These are phyloP conservation scores for Arothron firmamentum DNA, from an alignment of 2,113 vertebrate species.

Conservation along the genomic window DNA sequence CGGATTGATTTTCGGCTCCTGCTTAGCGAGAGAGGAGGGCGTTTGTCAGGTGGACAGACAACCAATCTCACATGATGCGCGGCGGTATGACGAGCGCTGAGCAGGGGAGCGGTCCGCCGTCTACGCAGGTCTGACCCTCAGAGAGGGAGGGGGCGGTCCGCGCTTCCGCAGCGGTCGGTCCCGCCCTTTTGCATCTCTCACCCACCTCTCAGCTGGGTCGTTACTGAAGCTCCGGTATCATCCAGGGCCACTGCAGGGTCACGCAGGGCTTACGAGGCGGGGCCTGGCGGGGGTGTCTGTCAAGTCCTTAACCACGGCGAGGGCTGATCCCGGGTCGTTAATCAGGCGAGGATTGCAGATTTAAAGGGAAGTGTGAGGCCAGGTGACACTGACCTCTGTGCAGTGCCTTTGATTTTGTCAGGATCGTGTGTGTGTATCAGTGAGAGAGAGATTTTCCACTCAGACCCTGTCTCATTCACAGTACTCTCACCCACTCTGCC, in stretches of 20 bases:
- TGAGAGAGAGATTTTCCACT: conserved; percentile 78
- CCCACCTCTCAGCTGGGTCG: conserved; percentile 65
- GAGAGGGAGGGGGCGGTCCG: neutral
- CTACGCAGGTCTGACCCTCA: too few species aligned
- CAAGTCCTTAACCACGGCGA: conserved; percentile 87
- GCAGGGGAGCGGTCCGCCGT: conserved; percentile 18
- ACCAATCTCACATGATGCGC: conserved; percentile 71
- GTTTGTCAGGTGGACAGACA: conserved; percentile 75
- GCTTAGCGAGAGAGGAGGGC: conserved; percentile 60
- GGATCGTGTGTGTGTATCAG: conserved; percentile 74
- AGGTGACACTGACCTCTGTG: conserved; percentile 85
- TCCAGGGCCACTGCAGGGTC: conserved; percentile 83
- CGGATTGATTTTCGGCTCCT: conserved; percentile 74
- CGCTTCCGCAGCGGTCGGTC: neutral
- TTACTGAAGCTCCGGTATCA: conserved; percentile 77
- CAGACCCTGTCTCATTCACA: conserved; percentile 95
- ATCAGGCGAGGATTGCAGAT: conserved; percentile 78
- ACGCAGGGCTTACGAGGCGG: conserved; percentile 87
- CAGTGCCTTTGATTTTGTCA: conserved; percentile 89
- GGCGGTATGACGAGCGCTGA: conserved; percentile 42
- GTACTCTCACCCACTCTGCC: conserved; percentile 88
- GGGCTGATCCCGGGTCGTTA: conserved; percentile 87
- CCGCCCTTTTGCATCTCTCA: neutral
- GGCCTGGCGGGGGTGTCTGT: conserved; percentile 86
- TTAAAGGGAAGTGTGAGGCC: conserved; percentile 40